Percentiles rank a stretch among this genome's conserved stretches.
Conservation (phyloP, 2,888 invertebrate species). For the Cephonodes hylas region DNA sequence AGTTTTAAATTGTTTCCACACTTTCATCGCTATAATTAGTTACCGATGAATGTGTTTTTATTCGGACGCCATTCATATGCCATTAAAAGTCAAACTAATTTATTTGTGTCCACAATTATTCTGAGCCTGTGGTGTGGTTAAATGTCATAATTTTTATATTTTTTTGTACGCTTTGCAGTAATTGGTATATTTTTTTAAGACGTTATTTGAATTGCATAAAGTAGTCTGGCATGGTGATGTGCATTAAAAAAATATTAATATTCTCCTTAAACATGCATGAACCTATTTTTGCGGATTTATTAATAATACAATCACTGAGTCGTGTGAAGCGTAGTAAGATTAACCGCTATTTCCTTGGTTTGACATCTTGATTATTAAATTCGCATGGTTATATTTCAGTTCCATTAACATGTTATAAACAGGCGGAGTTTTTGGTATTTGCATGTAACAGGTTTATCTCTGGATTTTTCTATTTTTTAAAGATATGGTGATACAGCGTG, state of each 20-base stretch:
- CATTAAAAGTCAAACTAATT: not conserved
- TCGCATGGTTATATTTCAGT: not conserved
- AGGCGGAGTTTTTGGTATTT: not conserved
- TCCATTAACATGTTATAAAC: not conserved
- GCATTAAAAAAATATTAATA: not conserved
- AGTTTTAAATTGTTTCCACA: slow-evolving; percentile 2
- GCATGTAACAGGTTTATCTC: not conserved
- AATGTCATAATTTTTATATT: too few relatives aligned
- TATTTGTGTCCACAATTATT: not conserved
- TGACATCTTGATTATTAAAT: not conserved
- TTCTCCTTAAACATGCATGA: not conserved
- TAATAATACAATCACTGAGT: not conserved
- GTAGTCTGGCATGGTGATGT: not conserved
- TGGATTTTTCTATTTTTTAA: not conserved
- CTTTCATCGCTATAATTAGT: slow-evolving; percentile 13
- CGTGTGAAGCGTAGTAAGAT: not conserved
- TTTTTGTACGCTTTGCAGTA: too few relatives aligned
- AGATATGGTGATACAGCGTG: not conserved
- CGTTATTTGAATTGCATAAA: too few relatives aligned
- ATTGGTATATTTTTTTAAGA: too few relatives aligned
- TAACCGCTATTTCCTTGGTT: not conserved
- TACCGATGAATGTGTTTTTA: not conserved
- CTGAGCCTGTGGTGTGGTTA: not conserved
- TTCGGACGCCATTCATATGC: not conserved
- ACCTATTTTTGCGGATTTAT: not conserved